Conservation (phyloP, 2,888 invertebrate species). For the Drymonia ruficornis region DNA sequence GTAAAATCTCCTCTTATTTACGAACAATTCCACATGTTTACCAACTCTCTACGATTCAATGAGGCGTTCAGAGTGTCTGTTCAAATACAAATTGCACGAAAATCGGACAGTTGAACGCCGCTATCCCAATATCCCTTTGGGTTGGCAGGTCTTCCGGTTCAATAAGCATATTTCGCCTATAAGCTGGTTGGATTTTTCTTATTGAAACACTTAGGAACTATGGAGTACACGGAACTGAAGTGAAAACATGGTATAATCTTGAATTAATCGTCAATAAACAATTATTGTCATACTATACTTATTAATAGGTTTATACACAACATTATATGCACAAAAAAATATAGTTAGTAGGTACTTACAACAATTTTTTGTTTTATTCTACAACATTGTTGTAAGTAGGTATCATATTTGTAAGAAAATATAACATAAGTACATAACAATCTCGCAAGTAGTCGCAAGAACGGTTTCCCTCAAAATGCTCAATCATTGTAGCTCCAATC, state of each 20-base stretch:
- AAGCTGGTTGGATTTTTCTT: constrained; percentile 7
- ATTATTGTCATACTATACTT: no score
- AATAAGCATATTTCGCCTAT: constrained; percentile 11
- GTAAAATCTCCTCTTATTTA: background rate
- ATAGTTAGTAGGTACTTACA: no score
- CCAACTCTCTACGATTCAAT: background rate
- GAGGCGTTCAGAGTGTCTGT: no score
- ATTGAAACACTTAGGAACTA: constrained; percentile 5
- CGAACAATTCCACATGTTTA: no score
- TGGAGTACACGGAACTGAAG: no score
- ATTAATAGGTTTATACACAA: no score
- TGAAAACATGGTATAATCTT: no score
- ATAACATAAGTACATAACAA: background rate
- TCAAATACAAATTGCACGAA: constrained; percentile 14
- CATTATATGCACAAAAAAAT: no score
- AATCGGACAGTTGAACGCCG: constrained; percentile 13
- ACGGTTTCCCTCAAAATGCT: constrained; percentile 9
- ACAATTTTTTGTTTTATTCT: no score
- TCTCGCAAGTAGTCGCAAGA: constrained; percentile 13
- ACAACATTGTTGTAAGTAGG: no score
- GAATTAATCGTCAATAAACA: no score
- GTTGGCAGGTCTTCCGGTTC: constrained; percentile 15
- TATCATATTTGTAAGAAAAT: background rate
- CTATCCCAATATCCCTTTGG: constrained; percentile 11
- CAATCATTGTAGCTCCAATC: background rate